These are phyloP conservation scores for Melanostoma mellinum DNA, from an alignment of 2,888 invertebrate genomes.

Conservation along the genomic window DNA sequence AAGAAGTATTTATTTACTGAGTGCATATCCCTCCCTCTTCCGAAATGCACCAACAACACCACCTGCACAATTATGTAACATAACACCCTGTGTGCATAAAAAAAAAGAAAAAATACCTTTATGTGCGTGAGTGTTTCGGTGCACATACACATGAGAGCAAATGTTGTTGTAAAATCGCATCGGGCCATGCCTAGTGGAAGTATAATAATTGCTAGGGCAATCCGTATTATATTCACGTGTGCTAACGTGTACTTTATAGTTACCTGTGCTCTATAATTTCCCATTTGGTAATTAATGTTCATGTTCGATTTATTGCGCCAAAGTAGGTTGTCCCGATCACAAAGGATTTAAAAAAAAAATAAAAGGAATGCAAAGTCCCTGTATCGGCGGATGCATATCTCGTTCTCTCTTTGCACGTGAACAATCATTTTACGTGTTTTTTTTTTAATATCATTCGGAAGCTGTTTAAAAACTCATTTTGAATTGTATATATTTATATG, in stretches of 20 bases:
- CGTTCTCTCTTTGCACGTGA: no score
- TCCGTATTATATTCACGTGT: slow-evolving; percentile 14
- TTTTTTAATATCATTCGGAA: slow-evolving; percentile 14
- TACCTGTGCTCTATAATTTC: slow-evolving; percentile 33
- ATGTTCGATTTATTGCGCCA: slow-evolving; percentile 30
- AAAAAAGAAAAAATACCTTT: no score
- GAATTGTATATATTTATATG: neutral
- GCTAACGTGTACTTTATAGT: slow-evolving; percentile 8
- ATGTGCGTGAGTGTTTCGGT: no score
- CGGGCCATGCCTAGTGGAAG: no score
- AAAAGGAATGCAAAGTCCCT: neutral
- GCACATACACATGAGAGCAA: no score
- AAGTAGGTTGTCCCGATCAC: neutral
- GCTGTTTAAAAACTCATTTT: slow-evolving; percentile 31
- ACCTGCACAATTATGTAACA: no score
- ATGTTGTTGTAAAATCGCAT: no score
- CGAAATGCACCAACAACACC: no score
- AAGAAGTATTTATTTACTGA: no score
- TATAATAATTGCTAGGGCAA: slow-evolving; percentile 4
- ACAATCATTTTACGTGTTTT: neutral
- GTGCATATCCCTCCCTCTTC: no score
- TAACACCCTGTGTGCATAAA: no score
- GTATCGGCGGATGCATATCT: neutral
- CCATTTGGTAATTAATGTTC: slow-evolving; percentile 38
- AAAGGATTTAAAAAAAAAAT: neutral